These are phyloP conservation scores for Suricata suricatta DNA, from an alignment of 2,113 vertebrate species.

Conservation along the genomic window DNA sequence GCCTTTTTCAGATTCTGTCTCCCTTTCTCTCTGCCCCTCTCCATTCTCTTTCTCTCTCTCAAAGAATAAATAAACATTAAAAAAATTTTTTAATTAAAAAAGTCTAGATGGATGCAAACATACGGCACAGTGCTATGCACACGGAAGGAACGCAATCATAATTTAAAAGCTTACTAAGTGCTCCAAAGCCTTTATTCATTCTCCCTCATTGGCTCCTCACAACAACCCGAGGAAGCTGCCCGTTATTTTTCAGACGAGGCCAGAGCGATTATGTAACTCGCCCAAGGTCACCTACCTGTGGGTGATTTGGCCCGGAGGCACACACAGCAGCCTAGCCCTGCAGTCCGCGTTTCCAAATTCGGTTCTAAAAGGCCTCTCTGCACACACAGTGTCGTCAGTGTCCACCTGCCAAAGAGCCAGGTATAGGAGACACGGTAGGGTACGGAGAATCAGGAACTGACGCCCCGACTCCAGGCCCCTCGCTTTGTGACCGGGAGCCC, in stretches of 20 bases:
- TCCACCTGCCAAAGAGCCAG: not conserved
- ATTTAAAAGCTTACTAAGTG: not conserved
- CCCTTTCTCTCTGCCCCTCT: too few relatives aligned
- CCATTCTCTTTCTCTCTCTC: too few relatives aligned
- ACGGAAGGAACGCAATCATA: fast-evolving
- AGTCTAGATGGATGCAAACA: not conserved
- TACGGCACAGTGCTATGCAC: not conserved
- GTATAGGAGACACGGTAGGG: not conserved
- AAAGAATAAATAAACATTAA: too few relatives aligned
- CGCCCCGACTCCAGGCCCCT: not conserved
- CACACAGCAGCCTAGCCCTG: not conserved
- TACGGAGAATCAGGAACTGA: not conserved
- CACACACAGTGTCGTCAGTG: not conserved
- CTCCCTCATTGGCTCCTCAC: not conserved
- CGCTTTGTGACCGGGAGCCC: not conserved
- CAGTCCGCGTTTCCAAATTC: not conserved
- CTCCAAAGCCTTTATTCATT: not conserved
- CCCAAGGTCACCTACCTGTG: not conserved
- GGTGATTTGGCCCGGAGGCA: not conserved
- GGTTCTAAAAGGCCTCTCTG: not conserved
- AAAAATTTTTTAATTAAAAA: not conserved
- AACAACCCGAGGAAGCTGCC: not conserved
- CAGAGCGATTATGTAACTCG: not conserved
- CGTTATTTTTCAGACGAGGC: not conserved
- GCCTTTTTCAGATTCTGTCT: too few relatives aligned